Conservation (phyloP, 2,888 invertebrate genomes). For the Perdita meconis region DNA sequence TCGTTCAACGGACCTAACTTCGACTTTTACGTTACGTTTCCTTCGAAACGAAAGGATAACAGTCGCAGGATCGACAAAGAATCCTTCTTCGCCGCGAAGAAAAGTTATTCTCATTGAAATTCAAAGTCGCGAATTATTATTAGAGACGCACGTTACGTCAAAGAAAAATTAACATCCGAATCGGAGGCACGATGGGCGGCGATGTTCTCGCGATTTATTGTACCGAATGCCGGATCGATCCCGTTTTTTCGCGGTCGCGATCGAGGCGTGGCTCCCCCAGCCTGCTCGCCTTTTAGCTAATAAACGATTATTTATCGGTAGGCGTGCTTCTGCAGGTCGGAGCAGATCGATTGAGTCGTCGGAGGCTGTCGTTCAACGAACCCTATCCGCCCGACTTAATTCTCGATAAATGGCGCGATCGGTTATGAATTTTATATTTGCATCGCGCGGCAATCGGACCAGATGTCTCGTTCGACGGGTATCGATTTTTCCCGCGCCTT, state of each 20-base stretch:
- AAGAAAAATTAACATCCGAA: slow-evolving; percentile 51
- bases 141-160: slow-evolving; percentile 12
- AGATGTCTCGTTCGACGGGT: slow-evolving; percentile 42
- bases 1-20: too few species aligned
- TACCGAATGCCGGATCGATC: slow-evolving; percentile 53
- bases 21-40: slow-evolving; percentile 45
- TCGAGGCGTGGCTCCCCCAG: slow-evolving; percentile 52
- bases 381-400: slow-evolving; percentile 29
- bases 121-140: slow-evolving; percentile 55
- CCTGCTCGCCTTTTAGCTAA: slow-evolving; percentile 48
- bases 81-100: slow-evolving; percentile 15
- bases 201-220: slow-evolving; percentile 55
- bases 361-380: slow-evolving; percentile 33
- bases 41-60: slow-evolving; percentile 7
- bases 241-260: slow-evolving; percentile 21
- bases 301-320: slow-evolving; percentile 74
- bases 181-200: slow-evolving; percentile 48
- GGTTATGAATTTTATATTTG: slow-evolving; percentile 55
- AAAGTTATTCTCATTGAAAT: slow-evolving; percentile 57
- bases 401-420: slow-evolving; percentile 21
- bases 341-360: slow-evolving; percentile 65
- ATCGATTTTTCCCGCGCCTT: slow-evolving; percentile 9
- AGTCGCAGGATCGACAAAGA: slow-evolving; percentile 23
- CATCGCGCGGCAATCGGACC: slow-evolving; percentile 19
- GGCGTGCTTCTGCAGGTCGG: slow-evolving; percentile 63